Evolutionary conservation across 2,113 vertebrate genomes (phyloP).

Genomic region (Sclerurus mexicanus): DNA sequence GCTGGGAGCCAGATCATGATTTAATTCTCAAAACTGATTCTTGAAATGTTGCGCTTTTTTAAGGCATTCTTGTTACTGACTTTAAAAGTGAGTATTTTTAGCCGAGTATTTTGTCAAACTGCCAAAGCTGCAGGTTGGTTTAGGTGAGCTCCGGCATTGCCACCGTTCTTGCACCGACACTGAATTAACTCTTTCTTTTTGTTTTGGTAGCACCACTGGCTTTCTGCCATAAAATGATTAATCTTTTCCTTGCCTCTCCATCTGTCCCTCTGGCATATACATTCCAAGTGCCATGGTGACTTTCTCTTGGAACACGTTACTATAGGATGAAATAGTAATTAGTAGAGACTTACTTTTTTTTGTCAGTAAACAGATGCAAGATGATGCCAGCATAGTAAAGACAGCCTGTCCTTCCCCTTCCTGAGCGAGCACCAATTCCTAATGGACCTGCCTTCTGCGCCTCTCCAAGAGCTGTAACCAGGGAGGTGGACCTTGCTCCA

Average conservation of each 20-base stretch:
- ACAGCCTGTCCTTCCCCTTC: not conserved
- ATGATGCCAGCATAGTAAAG: slow-evolving; percentile 44
- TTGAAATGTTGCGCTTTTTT: not conserved
- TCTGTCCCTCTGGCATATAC: slow-evolving; percentile 50
- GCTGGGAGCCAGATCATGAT: not conserved
- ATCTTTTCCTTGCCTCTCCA: slow-evolving; percentile 60
- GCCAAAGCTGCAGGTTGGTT: not conserved
- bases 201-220: not conserved
- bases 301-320: slow-evolving; percentile 15
- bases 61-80: not conserved
- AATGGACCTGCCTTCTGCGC: not conserved
- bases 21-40: not conserved
- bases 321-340: slow-evolving; percentile 42
- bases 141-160: not conserved
- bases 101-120: not conserved
- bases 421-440: not conserved
- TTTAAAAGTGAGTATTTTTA: not conserved
- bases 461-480: rapidly evolving
- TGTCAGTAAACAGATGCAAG: slow-evolving; percentile 56
- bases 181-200: not conserved
- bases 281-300: not conserved
- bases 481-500: slow-evolving; percentile 19
- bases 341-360: not conserved
- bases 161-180: not conserved
- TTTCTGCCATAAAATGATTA: slow-evolving; percentile 52